Evolutionary conservation across 2,888 invertebrate species (phyloP).

Genomic region (Strigamia transsilvanica): DNA sequence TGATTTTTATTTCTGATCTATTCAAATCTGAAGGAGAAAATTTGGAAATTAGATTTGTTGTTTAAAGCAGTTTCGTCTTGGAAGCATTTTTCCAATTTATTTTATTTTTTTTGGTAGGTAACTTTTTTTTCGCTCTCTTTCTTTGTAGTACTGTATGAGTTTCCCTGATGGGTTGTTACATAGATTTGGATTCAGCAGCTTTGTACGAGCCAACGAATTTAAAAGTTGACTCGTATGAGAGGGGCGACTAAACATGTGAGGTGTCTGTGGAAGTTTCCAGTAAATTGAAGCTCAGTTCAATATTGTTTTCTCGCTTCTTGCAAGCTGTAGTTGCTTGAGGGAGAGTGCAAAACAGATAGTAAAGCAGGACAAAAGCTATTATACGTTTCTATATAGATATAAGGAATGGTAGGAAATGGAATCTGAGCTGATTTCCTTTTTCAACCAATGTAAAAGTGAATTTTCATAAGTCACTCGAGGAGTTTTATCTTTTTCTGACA

Average conservation of each 20-base stretch:
- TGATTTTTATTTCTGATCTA: not conserved
- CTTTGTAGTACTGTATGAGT: not conserved
- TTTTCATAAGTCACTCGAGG: conserved; percentile 41
- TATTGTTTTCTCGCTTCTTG: conserved; percentile 48
- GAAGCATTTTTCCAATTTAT: conserved; percentile 20
- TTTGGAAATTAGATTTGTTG: conserved; percentile 17
- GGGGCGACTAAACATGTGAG: conserved; percentile 43
- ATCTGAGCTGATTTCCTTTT: conserved; percentile 42
- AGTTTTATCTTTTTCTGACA: conserved; percentile 39
- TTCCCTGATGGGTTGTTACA: conserved; percentile 48
- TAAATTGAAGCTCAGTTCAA: conserved; percentile 45
- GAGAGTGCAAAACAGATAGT: conserved; percentile 45
- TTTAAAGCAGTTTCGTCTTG: conserved; percentile 7
- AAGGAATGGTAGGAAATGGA: conserved; percentile 46
- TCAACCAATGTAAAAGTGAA: conserved; percentile 43
- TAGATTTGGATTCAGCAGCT: conserved; percentile 46
- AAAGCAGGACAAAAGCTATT: conserved; percentile 47
- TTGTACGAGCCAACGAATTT: conserved; percentile 49
- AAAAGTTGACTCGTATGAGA: conserved; percentile 40
- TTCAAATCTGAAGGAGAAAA: not conserved
- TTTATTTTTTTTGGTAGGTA: not conserved
- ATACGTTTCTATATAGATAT: conserved; percentile 46
- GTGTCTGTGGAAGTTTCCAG: conserved; percentile 46
- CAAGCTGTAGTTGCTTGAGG: conserved; percentile 41
- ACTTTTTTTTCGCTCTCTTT: not conserved